These are phyloP conservation scores for Gallinago solitaria DNA, from an alignment of 2,797 vertebrate genomes.

Conservation along the genomic window DNA sequence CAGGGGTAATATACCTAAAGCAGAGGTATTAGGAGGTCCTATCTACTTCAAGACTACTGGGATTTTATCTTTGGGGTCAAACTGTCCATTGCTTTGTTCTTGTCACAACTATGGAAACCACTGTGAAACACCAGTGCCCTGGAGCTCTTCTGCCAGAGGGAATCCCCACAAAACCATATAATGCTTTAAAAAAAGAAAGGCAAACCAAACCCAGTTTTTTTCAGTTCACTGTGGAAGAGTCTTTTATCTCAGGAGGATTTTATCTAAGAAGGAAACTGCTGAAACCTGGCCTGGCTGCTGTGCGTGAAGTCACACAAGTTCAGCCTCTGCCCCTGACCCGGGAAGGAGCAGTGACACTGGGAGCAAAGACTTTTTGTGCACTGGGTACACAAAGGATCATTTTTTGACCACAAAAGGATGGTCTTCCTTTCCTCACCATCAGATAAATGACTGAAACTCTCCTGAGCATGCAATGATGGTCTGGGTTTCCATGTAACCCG, in stretches of 20 bases:
- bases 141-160: not conserved
- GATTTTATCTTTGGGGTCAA: not conserved
- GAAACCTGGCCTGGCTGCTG: not conserved
- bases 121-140: not conserved
- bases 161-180: not conserved
- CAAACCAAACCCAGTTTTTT: not conserved
- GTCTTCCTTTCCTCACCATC: not conserved
- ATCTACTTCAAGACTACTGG: not conserved
- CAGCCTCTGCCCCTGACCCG: not conserved
- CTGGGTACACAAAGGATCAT: not conserved
- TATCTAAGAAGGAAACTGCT: not conserved
- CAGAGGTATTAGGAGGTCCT: not conserved
- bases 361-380: not conserved
- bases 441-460: not conserved
- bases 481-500: not conserved
- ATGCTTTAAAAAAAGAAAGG: not conserved
- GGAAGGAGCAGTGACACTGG: not conserved
- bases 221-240: not conserved
- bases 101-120: not conserved
- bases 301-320: not conserved
- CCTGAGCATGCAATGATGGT: not conserved
- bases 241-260: not conserved
- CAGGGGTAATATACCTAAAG: not conserved
- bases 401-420: not conserved
- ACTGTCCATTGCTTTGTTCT: not conserved